These are phyloP conservation scores for Mastomys natalensis DNA, from an alignment of 2,113 vertebrate genomes.

Conservation along the genomic window DNA sequence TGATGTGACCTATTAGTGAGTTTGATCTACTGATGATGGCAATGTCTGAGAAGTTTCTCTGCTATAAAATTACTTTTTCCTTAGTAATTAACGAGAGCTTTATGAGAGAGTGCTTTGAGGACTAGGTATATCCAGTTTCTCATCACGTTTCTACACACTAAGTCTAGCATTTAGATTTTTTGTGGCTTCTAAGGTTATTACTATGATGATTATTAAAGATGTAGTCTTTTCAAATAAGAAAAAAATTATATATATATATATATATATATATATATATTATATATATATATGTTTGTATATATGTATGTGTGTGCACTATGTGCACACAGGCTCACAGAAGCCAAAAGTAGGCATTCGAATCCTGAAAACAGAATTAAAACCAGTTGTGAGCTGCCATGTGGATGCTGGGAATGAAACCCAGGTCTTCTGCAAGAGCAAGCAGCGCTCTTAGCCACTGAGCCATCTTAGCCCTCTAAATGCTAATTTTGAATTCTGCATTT, in stretches of 20 bases:
- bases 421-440: neutral
- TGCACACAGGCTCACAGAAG: neutral
- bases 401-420: neutral
- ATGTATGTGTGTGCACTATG: neutral
- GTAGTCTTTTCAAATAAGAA: neutral
- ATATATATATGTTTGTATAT: neutral
- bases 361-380: neutral
- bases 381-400: neutral
- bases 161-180: slow-evolving; percentile 47
- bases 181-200: neutral
- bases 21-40: neutral
- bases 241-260: too few relatives aligned
- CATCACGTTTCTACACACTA: slow-evolving; percentile 17
- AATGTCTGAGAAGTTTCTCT: neutral
- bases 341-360: neutral
- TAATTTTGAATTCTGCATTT: slow-evolving; percentile 35
- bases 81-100: slow-evolving; percentile 46
- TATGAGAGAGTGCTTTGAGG: slow-evolving; percentile 34
- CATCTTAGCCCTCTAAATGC: neutral
- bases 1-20: neutral
- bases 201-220: slow-evolving; percentile 22
- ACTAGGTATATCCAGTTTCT: neutral
- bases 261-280: too few relatives aligned
- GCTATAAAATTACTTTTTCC: neutral
- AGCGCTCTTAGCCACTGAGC: neutral